Base-by-base conservation (phyloP, 2,888 invertebrate genomes). In the Cephus spinipes region DNA sequence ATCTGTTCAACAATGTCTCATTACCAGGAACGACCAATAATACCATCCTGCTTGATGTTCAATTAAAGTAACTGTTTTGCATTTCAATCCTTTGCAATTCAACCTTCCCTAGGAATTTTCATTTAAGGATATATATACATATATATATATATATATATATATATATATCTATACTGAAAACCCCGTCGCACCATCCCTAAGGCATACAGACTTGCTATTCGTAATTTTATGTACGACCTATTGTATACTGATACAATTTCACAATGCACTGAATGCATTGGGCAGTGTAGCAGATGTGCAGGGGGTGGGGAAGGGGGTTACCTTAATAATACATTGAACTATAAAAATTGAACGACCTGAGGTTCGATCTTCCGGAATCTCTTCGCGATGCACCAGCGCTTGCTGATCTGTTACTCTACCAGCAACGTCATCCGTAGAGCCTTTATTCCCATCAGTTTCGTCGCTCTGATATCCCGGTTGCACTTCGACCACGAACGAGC, bases 301-400 rank as follows among this genome's bases (percentile, higher is more conserved):
- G 23, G 6, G 15, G 1, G 23, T 0, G 4, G 55, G 23, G 36
- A 1, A 12, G 55, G 9, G 1, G 1, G 23, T 6, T 23, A 2
- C 0, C 23, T 23, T 23, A 55, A 55, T 55, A 55, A 55, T 55
- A 55, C 0, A 55, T 55, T 23, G 55, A 55, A 9, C 15, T 55
- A 9, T 55, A 55, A 55, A 55, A 55, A 55, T 55, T 23, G 23
- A 55, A 55, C 81, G 79, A 89, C 89, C 88, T 30, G 86, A 79
- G 12, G 87, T 81, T 78, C 81, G 85, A 81, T 90, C 89, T 35
- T 90, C 89, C 0, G 88, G 84, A 76, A 88, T 87, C 79, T 90
- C 89, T 73, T 90, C 91, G 40, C 92, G 92, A 85, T 93, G 93
- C n/a, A 93, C 92, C 36, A 93, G 84, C 23, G 93, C 93, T 79